These are phyloP conservation scores for Dysmachus trigonus DNA, from an alignment of 2,888 invertebrate species.

Conservation along the genomic window DNA sequence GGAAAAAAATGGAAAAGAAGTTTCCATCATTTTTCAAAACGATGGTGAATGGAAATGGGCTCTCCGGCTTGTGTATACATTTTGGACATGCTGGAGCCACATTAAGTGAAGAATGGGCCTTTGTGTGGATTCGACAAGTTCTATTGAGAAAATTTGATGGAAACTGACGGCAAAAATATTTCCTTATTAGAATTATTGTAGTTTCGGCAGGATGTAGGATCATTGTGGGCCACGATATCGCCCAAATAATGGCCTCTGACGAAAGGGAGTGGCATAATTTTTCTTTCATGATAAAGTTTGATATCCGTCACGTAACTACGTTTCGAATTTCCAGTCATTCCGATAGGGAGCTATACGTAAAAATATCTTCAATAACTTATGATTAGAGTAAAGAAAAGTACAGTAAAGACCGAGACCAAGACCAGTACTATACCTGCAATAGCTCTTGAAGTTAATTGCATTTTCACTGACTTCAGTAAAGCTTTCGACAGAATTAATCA, in stretches of 20 bases:
- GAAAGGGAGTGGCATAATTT: neutral
- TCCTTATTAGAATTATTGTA: neutral
- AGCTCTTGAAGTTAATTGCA: no score
- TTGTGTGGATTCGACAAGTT: neutral
- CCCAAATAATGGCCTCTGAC: neutral
- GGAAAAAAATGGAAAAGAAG: conserved; percentile 22
- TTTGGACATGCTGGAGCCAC: conserved; percentile 33
- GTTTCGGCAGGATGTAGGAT: neutral
- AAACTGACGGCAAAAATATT: neutral
- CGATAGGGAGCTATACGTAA: neutral
- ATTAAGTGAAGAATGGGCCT: conserved; percentile 5
- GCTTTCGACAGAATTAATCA: no score
- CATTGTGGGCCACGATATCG: neutral
- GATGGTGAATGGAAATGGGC: conserved; percentile 9
- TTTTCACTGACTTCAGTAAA: no score
- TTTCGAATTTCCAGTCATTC: neutral
- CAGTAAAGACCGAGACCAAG: no score
- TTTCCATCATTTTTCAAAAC: conserved; percentile 38
- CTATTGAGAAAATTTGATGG: conserved; percentile 7
- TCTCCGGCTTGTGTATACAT: neutral
- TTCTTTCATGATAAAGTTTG: neutral
- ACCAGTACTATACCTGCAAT: no score
- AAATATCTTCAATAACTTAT: no score
- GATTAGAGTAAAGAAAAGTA: no score
- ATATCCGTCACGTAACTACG: neutral